These are phyloP conservation scores for Pseudochromis fuscus DNA, from an alignment of 2,797 vertebrate species.

Conservation along the genomic window DNA sequence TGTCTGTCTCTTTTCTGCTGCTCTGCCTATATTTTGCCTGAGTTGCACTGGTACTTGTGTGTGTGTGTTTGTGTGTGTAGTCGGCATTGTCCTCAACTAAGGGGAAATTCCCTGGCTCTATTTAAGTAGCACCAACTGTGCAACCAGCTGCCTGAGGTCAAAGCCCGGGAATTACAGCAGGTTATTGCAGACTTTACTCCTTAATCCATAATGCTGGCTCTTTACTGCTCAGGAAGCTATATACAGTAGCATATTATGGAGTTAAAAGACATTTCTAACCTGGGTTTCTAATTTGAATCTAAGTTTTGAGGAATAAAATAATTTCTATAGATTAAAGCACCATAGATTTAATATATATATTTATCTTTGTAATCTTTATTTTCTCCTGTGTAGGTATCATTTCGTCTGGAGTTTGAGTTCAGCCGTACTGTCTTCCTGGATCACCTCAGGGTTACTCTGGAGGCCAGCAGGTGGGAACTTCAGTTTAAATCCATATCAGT, in stretches of 20 bases:
- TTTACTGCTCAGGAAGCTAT: constrained; percentile 30
- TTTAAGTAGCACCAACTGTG: constrained; percentile 46
- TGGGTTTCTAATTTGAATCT: constrained; percentile 21
- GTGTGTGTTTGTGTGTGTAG: constrained; percentile 16
- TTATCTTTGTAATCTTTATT: neutral
- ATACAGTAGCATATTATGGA: constrained; percentile 29
- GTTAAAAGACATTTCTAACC: constrained; percentile 13
- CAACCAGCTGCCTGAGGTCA: constrained; percentile 42
- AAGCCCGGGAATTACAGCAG: constrained; percentile 50
- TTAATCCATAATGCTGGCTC: constrained; percentile 40
- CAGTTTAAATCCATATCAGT: neutral
- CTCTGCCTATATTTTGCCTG: constrained; percentile 25
- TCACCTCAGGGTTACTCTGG: constrained; percentile 87
- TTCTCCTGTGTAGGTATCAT: constrained; percentile 85
- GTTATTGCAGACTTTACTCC: constrained; percentile 68
- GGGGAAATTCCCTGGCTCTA: constrained; percentile 48
- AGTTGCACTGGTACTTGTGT: constrained; percentile 7
- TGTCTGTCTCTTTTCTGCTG: neutral
- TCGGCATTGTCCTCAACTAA: constrained; percentile 40
- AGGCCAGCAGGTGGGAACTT: constrained; percentile 85
- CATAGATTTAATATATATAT: neutral
- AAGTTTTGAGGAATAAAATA: constrained; percentile 7
- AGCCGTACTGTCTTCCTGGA: constrained; percentile 89
- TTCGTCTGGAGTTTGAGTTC: constrained; percentile 97
- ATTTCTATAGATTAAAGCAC: neutral